These are phyloP conservation scores for Chrysochloris asiatica DNA, from an alignment of 2,113 vertebrate species.

Conservation along the genomic window DNA sequence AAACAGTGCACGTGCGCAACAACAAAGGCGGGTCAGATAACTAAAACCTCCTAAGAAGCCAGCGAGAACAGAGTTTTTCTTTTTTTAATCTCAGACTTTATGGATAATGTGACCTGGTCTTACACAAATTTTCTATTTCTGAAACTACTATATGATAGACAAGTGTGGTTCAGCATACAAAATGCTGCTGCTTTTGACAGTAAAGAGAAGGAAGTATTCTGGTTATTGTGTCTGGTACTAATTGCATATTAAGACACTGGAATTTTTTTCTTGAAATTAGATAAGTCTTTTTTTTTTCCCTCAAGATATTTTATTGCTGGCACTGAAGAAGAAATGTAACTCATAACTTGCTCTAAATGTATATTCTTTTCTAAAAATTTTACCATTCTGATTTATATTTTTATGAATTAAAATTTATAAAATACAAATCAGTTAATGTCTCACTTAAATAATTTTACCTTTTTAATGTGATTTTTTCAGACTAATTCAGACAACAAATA, in stretches of 20 bases:
- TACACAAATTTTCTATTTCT: constrained; percentile 87
- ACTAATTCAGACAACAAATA: constrained; percentile 81
- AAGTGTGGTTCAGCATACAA: constrained; percentile 81
- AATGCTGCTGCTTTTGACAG: constrained; percentile 80
- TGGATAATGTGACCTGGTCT: constrained; percentile 83
- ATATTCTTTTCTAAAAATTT: constrained; percentile 88
- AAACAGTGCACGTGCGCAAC: constrained; percentile 72
- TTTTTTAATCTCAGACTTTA: constrained; percentile 79
- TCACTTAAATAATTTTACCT: constrained; percentile 85
- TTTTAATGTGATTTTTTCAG: constrained; percentile 88
- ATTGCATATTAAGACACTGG: constrained; percentile 87
- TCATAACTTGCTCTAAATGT: constrained; percentile 91
- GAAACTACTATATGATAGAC: constrained; percentile 79
- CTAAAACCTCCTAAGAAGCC: constrained; percentile 63
- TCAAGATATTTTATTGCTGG: constrained; percentile 83
- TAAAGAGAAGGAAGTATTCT: constrained; percentile 82
- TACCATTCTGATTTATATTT: constrained; percentile 91
- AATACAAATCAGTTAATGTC: constrained; percentile 86
- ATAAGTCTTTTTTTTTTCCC: constrained; percentile 75
- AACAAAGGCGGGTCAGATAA: constrained; percentile 55
- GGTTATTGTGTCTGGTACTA: constrained; percentile 83
- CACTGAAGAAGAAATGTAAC: constrained; percentile 85
- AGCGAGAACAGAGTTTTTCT: no score
- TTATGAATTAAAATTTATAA: constrained; percentile 87
- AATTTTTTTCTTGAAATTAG: constrained; percentile 78